Evolutionary conservation across 1,140 invertebrate species (phyloP).

Genomic region (Pararge aegeria): DNA sequence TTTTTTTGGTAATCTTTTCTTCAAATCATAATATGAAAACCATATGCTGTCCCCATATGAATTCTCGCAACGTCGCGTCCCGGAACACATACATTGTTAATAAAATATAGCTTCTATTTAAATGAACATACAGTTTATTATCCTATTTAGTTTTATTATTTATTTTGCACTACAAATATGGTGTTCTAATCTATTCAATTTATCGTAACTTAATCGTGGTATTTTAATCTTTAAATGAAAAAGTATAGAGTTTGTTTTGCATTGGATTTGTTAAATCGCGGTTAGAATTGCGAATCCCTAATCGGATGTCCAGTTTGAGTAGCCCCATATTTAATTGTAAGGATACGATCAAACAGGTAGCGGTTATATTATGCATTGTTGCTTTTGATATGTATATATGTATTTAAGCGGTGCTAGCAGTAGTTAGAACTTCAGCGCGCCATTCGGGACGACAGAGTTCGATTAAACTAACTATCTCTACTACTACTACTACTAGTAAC

Average conservation of each 20-base stretch:
- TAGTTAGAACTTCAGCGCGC: too few species aligned
- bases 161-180: constrained; percentile 22
- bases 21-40: neutral
- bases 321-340: constrained; percentile 17
- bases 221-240: constrained; percentile 16
- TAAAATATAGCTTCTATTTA: neutral
- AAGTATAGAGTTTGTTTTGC: constrained; percentile 1
- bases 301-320: constrained; percentile 25
- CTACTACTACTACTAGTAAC: too few species aligned
- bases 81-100: neutral
- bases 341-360: neutral
- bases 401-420: too few species aligned
- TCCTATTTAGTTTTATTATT: neutral
- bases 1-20: neutral
- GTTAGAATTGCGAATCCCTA: constrained; percentile 21
- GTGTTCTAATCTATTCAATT: constrained; percentile 28
- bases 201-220: constrained; percentile 6
- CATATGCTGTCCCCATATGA: neutral
- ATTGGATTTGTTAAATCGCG: neutral
- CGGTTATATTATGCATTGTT: neutral
- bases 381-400: neutral
- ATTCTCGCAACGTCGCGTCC: constrained; percentile 10
- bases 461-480: too few species aligned
- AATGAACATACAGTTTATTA: neutral
- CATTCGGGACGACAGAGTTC: too few species aligned